Base-by-base conservation (phyloP, 2,113 vertebrate genomes). In the Anhinga anhinga region DNA sequence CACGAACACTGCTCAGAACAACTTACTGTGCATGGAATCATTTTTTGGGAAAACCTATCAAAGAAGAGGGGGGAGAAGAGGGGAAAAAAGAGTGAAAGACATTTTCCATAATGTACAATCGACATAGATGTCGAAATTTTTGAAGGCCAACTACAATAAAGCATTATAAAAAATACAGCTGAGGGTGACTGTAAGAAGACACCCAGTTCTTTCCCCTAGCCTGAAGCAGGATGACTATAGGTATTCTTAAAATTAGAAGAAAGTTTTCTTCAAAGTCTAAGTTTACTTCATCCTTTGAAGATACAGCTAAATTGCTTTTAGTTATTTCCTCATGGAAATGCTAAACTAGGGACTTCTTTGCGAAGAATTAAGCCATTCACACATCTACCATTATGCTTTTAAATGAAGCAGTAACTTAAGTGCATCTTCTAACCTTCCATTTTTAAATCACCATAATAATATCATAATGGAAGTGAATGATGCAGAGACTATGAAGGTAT, bases 1-100 rank as follows among this genome's bases (percentile, higher is more conserved):
- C 98, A 98, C 0, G 22, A 71, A 42, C 85, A 97, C 8, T 59
- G 59, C 20, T 72, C 2, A 92, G 77, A 58, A 72, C 83, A 89
- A 50, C 3, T 40, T 63, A 1, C 81, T 49, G 42, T 25, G 20
- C 94, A 96, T 0, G 10, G 40, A 76, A 32, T 2, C 7, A 0
- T 36, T 22, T 95, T 82, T 27, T 85, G n/a, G 32, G 97, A 97
- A 92, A 96, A 94, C 70, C 98, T 98, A 62, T 71, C 34, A 95
- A 93, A 90, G 38, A 82, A 81, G 13, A 19, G 30, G 15, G 16
- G 15, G 40, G 55, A 11, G 10, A 23, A 44, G 44, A 44, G 2
- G 32, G 22, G 5, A 7, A 9, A 42, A 65, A 30, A 71, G 80
- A 76, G 10, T 90, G 38, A 82, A 83, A 59, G 11, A 52, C 9